These are phyloP conservation scores for Ailurus styani DNA, from an alignment of 2,113 vertebrate species.

Conservation along the genomic window DNA sequence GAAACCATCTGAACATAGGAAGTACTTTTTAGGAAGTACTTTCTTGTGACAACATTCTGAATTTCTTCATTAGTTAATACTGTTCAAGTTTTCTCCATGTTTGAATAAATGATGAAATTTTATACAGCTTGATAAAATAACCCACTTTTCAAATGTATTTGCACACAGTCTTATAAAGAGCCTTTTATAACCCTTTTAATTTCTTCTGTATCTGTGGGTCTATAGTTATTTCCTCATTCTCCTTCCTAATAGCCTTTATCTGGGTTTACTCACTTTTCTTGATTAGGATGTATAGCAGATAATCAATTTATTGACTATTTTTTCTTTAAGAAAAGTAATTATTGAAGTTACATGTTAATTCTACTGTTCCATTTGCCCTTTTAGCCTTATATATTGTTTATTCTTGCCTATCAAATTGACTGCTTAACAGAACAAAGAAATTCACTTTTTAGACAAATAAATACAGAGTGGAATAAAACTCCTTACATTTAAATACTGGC, in stretches of 20 bases:
- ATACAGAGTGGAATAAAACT: not conserved
- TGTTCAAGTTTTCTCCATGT: not conserved
- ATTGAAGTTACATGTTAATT: not conserved
- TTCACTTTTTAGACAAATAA: not conserved
- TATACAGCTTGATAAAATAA: not conserved
- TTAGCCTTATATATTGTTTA: not conserved
- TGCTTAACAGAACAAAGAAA: not conserved
- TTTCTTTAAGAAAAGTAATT: not conserved
- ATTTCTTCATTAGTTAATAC: not conserved
- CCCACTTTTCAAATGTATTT: constrained; percentile 5
- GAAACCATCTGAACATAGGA: not conserved
- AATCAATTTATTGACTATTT: not conserved
- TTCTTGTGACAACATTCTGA: not conserved
- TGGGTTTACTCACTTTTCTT: not conserved
- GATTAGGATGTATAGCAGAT: not conserved
- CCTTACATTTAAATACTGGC: not conserved
- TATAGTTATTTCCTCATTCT: not conserved
- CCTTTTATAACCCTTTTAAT: not conserved
- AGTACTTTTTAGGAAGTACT: not conserved
- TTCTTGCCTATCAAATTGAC: not conserved
- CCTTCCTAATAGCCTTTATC: not conserved
- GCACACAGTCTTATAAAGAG: not conserved
- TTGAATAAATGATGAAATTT: not conserved
- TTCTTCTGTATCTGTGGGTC: not conserved
- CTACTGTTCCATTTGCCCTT: not conserved